Base-by-base conservation (phyloP, 1,140 invertebrate genomes). In the Atopsyche davidsoni region DNA sequence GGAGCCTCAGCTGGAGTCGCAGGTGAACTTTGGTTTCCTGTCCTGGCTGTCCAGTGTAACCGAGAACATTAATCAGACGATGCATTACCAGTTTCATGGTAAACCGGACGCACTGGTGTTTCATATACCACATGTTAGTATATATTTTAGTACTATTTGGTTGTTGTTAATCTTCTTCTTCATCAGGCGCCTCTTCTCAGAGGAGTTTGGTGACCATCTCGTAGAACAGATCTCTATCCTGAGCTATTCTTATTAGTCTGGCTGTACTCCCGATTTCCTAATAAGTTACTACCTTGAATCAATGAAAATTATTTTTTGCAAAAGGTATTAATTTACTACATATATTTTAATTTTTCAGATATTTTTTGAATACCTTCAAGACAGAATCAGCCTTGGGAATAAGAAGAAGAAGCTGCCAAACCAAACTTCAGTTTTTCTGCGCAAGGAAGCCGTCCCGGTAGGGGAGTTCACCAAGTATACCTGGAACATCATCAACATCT, bases 41-140 rank as follows among this genome's bases (percentile, higher is more conserved):
- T 71, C 79, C 45, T 88, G 86, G 86, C 68, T 88, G 2, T 77
- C 78, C 1, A 83, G 80, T 49, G 82, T 87, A 17, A 87, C 85
- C 11, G 86, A 89, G 64, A 70, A 81, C 44, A 85, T 89, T 42
- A 88, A 89, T 67, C 79, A 84, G 62, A 79, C 82, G 3, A 87
- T 89, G 84, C 83, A 87, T 67, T 87, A 81, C 65, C 80, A 85
- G 57, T 83, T 85, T 60, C 72, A 76, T 64, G 85, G 84, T 48
- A 79, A 78, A 65, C 81, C 86, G 4, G 81, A 85, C 21, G 80
- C 83, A 0, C 63, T 87, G 19, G 76, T 85, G 21, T 88, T 86
- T 63, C 81, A 84, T 59, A 79, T 82, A 31, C 84, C 85, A 3
- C 74, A 81, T 51, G 75, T 78, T 62, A 59, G 51, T 53, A 16